Base-by-base conservation (phyloP, 2,113 vertebrate species). In the Notarius quadriscutis region DNA sequence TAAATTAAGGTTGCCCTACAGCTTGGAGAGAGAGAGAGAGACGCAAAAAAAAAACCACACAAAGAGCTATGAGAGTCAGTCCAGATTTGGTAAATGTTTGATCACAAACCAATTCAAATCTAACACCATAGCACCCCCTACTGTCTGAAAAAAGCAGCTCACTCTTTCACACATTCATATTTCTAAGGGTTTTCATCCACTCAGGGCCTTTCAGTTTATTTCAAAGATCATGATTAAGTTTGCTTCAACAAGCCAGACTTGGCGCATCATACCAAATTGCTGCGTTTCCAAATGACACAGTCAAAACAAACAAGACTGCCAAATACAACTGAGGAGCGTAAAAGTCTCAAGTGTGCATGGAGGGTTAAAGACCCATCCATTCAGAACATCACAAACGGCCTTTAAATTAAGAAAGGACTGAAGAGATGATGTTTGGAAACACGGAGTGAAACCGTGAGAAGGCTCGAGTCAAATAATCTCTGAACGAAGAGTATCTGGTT, bases 41-140 rank as follows among this genome's bases (percentile, higher is more conserved):
- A 87, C 22, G 25, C n/a, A 82, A 5, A 48, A 57, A 62, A 1
- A 75, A 48, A 48, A 4, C 41, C 62, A 63, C 74, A 55, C 7
- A 48, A 34, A 22, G 10, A 25, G 41, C 50, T 81, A 30, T 17
- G 69, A 51, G 25, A 69, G 79, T 87, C 86, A 77, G 91, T 74
- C 53, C 3, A 17, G 34, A 80, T 88, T 74, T 88, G 58, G 60
- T 71, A 65, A 30, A 65, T 1, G 78, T 84, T 83, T 89, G 84
- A 87, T 87, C 89, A 77, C 82, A 58, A 53, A 57, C 58, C 30
- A 34, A 48, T 27, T 87, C 81, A 87, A 88, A 48, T 17, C 80
- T 91, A 88, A 84, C 90, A 81, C 93, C 90, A 94, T 94, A 96
- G 94, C 90, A 94, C 91, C 94, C 94, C 93, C 95, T 94, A 86